Conservation (phyloP, 2,888 invertebrate genomes). For the Brachypalpus laphriformis region DNA sequence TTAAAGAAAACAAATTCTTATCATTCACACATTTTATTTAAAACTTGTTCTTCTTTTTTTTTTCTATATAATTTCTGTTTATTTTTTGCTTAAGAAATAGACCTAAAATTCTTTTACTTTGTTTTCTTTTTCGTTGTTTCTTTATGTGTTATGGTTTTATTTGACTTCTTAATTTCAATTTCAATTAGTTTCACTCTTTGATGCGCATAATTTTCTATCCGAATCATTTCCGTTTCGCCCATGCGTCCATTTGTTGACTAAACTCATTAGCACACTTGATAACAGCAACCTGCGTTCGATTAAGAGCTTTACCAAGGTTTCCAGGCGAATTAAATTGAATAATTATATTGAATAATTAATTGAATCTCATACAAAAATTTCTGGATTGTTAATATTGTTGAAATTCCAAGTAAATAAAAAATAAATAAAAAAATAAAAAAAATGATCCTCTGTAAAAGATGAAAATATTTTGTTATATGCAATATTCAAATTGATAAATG, state of each 20-base stretch:
- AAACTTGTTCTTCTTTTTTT: constrained; percentile 41
- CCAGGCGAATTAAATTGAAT: too few species aligned
- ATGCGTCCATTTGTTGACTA: constrained; percentile 90
- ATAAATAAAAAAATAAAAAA: too few species aligned
- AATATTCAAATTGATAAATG: too few species aligned
- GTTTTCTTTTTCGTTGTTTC: constrained; percentile 29
- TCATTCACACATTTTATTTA: constrained; percentile 73
- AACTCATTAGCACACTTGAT: constrained; percentile 89
- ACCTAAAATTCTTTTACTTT: constrained; percentile 59
- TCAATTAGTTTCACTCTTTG: constrained; percentile 60
- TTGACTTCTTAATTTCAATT: constrained; percentile 53
- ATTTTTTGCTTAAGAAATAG: constrained; percentile 67
- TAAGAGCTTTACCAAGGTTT: constrained; percentile 88
- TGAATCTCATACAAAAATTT: too few species aligned
- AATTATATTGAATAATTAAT: too few species aligned
- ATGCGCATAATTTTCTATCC: constrained; percentile 69
- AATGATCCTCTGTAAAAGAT: constrained; percentile 87
- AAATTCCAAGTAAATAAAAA: too few species aligned
- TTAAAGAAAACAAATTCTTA: constrained; percentile 22
- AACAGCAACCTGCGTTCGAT: constrained; percentile 88
- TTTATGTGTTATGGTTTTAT: constrained; percentile 65
- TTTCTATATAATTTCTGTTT: constrained; percentile 10
- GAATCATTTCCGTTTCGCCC: constrained; percentile 88
- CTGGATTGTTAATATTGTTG: too few species aligned
- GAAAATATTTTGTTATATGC: constrained; percentile 14